Evolutionary conservation across 2,113 vertebrate genomes (phyloP).

Genomic region (Lagenorhynchus albirostris): DNA sequence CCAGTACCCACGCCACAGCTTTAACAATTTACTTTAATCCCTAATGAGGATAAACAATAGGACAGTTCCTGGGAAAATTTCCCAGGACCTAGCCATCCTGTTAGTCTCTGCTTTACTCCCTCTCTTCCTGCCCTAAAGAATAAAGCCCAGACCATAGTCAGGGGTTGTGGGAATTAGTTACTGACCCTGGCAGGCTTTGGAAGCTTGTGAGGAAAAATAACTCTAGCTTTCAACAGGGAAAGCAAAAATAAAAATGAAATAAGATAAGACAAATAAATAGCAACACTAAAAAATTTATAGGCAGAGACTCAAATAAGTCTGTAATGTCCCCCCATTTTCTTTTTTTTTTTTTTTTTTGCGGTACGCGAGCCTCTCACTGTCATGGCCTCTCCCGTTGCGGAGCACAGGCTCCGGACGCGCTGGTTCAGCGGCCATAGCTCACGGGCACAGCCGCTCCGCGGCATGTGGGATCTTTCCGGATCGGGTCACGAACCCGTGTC

Average conservation of each 20-base stretch:
- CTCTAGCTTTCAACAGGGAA: neutral
- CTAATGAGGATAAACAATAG: neutral
- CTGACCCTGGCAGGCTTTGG: neutral
- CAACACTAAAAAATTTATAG: neutral
- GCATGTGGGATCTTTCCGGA: too few relatives aligned
- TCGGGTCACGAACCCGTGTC: too few relatives aligned
- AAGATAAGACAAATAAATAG: neutral
- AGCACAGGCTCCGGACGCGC: too few relatives aligned
- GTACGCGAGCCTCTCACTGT: too few relatives aligned
- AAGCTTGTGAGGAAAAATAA: neutral
- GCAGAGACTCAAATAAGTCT: neutral
- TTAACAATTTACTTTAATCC: neutral
- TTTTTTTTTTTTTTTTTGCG: neutral
- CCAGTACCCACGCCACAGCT: neutral
- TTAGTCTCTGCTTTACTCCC: neutral
- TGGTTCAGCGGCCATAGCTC: too few relatives aligned
- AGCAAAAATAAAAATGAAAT: neutral
- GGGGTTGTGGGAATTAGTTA: neutral
- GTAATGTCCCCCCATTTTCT: neutral
- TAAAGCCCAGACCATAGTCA: neutral
- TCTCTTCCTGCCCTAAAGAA: neutral
- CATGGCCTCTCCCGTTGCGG: too few relatives aligned
- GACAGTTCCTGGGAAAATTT: neutral
- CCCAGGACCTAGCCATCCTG: neutral
- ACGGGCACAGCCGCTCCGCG: too few relatives aligned